Evolutionary conservation across 92 coral and sea anemone species (phyloP), one percentile per base, ranked within the genome.

Genomic region (Hydrozoanthus gracilis): DNA sequence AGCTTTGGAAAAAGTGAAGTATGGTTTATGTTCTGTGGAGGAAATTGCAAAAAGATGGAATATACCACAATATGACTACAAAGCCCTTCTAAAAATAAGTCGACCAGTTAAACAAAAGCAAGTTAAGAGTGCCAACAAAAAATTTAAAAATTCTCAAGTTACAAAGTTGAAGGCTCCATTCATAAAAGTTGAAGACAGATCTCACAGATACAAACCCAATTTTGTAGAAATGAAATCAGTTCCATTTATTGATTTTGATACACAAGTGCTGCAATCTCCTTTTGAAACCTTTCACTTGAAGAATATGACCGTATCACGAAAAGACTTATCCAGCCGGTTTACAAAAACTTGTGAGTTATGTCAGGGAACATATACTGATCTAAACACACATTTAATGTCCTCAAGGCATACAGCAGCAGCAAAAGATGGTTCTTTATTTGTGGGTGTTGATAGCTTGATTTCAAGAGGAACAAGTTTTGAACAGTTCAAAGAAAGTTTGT

Each of bases 161-260:
- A 70, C 44, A 68, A 51, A 35, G 78, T n/a, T 70, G 48, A 62
- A 70, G 35, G 51, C 76, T 16, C 87, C 90, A 20, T 87, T 87
- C 67, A 5, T 76, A 44, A 87, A 87, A 61, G 85, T 87, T 67
- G 79, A 88, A 52, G 88, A 82, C 71, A 82, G 78, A 71, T 48
- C 86, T 47, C 77, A 47, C 5, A 88, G 68, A 82, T 82, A 49
- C 64, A 88, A 44, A 68, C 87, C 90, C 49, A 15, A 64, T 8
- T 88, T 88, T 88, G 65, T 70, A 12, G 90, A 88, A 82, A 88
- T 88, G 88, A 77, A 82, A 6, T 18, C 54, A 50, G 5, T n/a
- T 18, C 88, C 90, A 78, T 27, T 27, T 27, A 27, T 27, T 27
- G 18, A 48, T 11, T 4, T 82, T 68, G 90, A 88, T 55, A 79